Base-by-base conservation (phyloP, 2,888 invertebrate species). In the Dynastes tityus region DNA sequence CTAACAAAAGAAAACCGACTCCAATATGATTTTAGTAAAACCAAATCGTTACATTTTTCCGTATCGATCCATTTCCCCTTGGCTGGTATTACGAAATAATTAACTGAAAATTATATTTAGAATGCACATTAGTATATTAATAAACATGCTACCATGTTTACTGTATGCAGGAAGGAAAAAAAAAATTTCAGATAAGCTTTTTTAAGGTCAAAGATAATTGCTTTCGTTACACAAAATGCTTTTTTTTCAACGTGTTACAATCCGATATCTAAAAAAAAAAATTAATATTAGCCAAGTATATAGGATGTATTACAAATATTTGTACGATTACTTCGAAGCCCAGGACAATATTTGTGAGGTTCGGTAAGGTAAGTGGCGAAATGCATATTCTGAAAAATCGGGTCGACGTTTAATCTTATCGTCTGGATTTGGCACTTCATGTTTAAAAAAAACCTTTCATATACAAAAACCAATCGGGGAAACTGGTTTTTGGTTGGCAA, bases 161-260 rank as follows among this genome's bases (percentile, higher is more conserved):
- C 29, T 70, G 45, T 16, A 64, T 29, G n/a, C 53, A 53, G 70
- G 70, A 70, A 51, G 70, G 53, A 53, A 37, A 70, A 70, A 70
- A 32, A 68, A 68, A 22, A 58, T 6, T 53, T 6, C 29, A 51
- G 70, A 70, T 70, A 70, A 70, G n/a, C 51, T 2, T 27, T 11
- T 70, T 29, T 70, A 70, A 70, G 70, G 70, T 70, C 70, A 70
- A 13, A 51, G 70, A 70, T 70, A 70, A 70, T 70, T 51, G 2
- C 32, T 53, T 27, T 70, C 53, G 51, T 70, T 51, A 70, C 40
- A 13, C 29, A 51, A 51, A 70, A 45, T 22, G 16, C 29, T 2
- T 64, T 29, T 13, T 68, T 53, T 70, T 13, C 27, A 32, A 11
- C n/a, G 5, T 58, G 22, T 51, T 4, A n/a, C 3, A 29, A 22